A percentile compares a stretch with the other conserved stretches of the same genome.
Evolutionary conservation across 2,113 vertebrate species (phyloP).

Genomic region (Colius striatus): DNA sequence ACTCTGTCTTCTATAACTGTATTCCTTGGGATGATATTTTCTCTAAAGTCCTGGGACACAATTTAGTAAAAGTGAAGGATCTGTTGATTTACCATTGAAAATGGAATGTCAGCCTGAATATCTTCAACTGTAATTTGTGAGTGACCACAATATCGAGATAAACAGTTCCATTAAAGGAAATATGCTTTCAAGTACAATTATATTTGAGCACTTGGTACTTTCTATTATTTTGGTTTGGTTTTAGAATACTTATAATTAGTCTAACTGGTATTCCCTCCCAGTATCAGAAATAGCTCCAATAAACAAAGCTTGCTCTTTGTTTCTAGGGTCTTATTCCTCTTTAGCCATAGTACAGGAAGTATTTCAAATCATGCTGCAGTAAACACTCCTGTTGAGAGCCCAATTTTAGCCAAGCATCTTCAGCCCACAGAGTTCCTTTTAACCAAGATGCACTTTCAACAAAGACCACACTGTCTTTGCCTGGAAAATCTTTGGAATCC

Average conservation of each 20-base stretch:
- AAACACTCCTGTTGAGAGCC: neutral
- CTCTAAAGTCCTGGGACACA: slow-evolving; percentile 63
- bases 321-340: neutral
- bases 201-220: neutral
- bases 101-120: slow-evolving; percentile 28
- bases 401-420: slow-evolving; percentile 35
- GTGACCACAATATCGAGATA: neutral
- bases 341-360: neutral
- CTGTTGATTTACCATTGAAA: slow-evolving; percentile 69
- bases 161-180: slow-evolving; percentile 15
- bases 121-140: slow-evolving; percentile 49
- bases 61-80: slow-evolving; percentile 61
- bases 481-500: slow-evolving; percentile 9
- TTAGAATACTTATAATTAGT: slow-evolving; percentile 8
- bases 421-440: neutral
- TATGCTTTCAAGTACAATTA: neutral
- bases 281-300: neutral
- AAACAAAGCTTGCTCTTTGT: neutral
- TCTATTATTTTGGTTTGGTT: slow-evolving; percentile 33
- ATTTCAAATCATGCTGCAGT: neutral
- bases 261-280: neutral
- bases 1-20: neutral
- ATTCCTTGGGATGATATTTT: slow-evolving; percentile 59
- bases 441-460: slow-evolving; percentile 15
- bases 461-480: slow-evolving; percentile 22